phyloP scores from a whole-genome alignment of 2,113 vertebrate genomes.

The Epinephelus fuscoguttatus region DNA sequence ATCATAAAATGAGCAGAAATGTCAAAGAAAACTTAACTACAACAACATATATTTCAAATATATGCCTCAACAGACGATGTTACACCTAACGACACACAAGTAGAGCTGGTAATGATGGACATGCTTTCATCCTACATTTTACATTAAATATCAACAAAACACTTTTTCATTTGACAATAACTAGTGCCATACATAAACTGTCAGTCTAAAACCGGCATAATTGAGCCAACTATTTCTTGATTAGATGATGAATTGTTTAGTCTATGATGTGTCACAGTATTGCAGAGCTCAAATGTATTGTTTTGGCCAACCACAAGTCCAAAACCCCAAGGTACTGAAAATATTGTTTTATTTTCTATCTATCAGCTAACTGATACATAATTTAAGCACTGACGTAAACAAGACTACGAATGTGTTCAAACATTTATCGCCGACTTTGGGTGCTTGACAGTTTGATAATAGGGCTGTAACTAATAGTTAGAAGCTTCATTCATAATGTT shows the following conservation, averaged over 20 bases:
- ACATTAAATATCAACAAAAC: neutral
- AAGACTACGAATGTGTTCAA: too few relatives aligned
- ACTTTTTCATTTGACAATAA: neutral
- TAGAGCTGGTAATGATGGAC: neutral
- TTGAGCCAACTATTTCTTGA: neutral
- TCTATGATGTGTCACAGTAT: neutral
- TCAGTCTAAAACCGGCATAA: neutral
- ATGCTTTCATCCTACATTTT: neutral
- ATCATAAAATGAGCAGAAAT: constrained; percentile 16
- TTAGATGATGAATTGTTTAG: neutral
- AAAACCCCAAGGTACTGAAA: neutral
- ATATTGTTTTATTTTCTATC: too few relatives aligned
- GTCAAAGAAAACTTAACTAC: neutral
- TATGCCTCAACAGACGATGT: neutral
- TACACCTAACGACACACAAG: neutral
- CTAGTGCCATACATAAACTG: neutral
- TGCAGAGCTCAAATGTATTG: neutral
- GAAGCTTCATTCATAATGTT: too few relatives aligned
- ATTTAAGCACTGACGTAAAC: too few relatives aligned
- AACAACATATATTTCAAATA: neutral
- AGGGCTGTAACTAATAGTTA: too few relatives aligned
- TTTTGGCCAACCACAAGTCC: neutral
- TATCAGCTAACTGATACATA: too few relatives aligned
- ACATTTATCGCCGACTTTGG: too few relatives aligned
- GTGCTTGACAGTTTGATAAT: too few relatives aligned